Evolutionary conservation across 2,113 vertebrate species (phyloP).

Genomic region (Nycticorax nycticorax): DNA sequence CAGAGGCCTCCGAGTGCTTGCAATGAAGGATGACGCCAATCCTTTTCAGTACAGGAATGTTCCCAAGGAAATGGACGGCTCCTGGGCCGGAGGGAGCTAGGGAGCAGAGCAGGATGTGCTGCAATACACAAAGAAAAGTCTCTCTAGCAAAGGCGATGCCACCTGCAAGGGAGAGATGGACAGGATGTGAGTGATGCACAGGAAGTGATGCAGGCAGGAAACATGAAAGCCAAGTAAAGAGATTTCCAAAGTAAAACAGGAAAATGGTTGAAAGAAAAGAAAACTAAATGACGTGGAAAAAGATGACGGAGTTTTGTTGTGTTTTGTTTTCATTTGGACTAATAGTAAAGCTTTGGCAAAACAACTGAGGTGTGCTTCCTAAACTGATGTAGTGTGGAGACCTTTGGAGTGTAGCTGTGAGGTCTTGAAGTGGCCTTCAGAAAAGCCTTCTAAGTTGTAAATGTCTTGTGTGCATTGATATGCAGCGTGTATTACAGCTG

Average conservation of each 20-base stretch:
- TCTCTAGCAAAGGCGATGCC: conserved; percentile 7
- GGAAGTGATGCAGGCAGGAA: conserved; percentile 65
- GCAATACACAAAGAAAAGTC: conserved; percentile 31
- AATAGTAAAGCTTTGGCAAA: conserved; percentile 1
- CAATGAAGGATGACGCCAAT: conserved; percentile 44
- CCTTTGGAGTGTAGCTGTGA: background rate
- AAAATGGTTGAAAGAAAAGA: conserved; percentile 27
- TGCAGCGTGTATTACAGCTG: background rate
- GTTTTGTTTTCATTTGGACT: background rate
- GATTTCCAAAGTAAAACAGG: conserved; percentile 59
- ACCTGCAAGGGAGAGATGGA: conserved; percentile 37
- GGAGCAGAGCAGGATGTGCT: conserved; percentile 48
- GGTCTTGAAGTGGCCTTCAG: background rate
- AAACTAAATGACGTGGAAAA: conserved; percentile 9
- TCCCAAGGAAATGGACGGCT: conserved; percentile 56
- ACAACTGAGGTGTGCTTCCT: background rate
- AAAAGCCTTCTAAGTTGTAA: background rate
- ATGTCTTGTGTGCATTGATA: background rate
- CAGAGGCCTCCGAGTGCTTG: background rate
- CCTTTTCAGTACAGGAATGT: conserved; percentile 37
- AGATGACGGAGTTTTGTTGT: background rate
- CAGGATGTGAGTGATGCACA: conserved; percentile 55
- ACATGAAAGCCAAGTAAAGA: conserved; percentile 7
- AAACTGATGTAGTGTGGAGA: background rate
- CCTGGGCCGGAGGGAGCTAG: background rate